Percentiles rank a stretch among this genome's conserved stretches.
These are phyloP conservation scores for Seriola aureovittata DNA, from an alignment of 2,113 vertebrate genomes.

Conservation along the genomic window DNA sequence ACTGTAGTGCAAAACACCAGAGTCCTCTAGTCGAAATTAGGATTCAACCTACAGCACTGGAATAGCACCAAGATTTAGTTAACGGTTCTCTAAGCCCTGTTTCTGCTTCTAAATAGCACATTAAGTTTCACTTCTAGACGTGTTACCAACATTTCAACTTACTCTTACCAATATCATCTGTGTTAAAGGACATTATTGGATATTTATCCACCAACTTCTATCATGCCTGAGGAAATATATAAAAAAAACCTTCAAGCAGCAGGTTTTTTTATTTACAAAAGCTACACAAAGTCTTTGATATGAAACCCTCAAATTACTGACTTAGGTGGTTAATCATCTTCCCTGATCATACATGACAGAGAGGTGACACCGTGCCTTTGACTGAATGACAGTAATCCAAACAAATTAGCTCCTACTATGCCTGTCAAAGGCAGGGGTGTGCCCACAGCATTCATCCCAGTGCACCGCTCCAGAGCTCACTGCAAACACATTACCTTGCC, in stretches of 20 bases:
- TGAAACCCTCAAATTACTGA: neutral
- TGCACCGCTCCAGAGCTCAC: conserved; percentile 67
- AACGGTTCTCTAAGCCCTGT: conserved; percentile 36
- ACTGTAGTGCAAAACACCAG: conserved; percentile 36
- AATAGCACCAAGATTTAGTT: conserved; percentile 49
- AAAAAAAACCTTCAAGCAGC: neutral
- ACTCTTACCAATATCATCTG: neutral
- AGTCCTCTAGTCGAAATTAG: conserved; percentile 56
- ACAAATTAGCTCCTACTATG: conserved; percentile 65
- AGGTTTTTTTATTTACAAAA: neutral
- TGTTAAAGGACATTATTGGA: conserved; percentile 16
- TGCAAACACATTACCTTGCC: conserved; percentile 80
- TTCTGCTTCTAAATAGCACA: conserved; percentile 66
- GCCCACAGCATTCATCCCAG: conserved; percentile 61
- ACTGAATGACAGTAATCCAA: conserved; percentile 57
- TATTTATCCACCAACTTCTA: conserved; percentile 1
- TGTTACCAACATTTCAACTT: conserved; percentile 1
- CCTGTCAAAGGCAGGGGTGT: conserved; percentile 52
- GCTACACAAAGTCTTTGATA: neutral
- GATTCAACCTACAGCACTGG: conserved; percentile 61
- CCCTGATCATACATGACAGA: conserved; percentile 30
- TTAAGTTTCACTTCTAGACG: conserved; percentile 46
- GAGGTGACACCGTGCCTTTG: conserved; percentile 21
- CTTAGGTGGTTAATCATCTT: conserved; percentile 12
- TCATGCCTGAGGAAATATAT: neutral